These are phyloP conservation scores for Mesocentrotus franciscanus DNA, from an alignment of 53 echinoderm and acorn worm species.

Conservation along the genomic window DNA sequence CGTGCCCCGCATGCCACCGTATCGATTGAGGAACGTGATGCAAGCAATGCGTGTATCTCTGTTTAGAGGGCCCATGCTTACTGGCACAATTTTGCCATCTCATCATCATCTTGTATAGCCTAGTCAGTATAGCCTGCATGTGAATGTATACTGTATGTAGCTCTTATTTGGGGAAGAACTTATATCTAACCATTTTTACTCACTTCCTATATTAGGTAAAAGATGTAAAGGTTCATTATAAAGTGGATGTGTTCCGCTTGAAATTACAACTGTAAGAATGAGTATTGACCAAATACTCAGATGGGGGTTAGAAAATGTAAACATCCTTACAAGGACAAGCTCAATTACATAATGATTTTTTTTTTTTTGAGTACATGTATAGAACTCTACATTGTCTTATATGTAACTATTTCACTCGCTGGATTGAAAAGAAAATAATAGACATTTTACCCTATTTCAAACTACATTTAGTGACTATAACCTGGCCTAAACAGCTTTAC, in stretches of 20 bases:
- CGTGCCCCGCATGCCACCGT: conserved; percentile 35
- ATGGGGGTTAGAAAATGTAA: neutral
- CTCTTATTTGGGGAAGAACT: neutral
- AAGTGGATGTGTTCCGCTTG: neutral
- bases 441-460: no score
- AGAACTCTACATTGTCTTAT: no score
- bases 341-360: no score
- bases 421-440: no score
- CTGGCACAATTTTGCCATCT: neutral
- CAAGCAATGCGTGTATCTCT: conserved; percentile 25
- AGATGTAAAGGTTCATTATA: no score
- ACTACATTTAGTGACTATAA: no score
- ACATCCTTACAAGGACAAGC: neutral
- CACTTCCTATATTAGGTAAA: no score
- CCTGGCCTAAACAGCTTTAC: no score
- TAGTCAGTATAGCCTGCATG: neutral
- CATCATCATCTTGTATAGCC: neutral
- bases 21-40: conserved; percentile 56
- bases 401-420: no score
- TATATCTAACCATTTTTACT: neutral
- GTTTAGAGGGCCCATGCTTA: neutral
- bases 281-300: neutral
- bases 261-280: neutral
- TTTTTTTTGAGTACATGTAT: no score
- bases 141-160: neutral